Evolutionary conservation across 2,888 invertebrate species (phyloP), one percentile per base, ranked within the genome.

Genomic region (Acleris cristana): DNA sequence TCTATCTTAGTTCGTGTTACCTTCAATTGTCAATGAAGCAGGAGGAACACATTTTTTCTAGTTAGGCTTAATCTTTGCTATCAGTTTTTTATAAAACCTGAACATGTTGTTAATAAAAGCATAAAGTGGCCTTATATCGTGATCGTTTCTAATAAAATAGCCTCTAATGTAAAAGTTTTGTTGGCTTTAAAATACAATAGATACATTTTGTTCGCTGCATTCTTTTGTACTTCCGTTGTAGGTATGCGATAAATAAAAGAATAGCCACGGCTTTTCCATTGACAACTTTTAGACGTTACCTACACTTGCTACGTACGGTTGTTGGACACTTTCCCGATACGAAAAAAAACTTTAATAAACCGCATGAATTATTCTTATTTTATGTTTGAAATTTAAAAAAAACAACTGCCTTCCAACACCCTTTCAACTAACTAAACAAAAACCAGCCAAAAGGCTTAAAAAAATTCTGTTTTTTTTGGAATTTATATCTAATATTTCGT

Each of bases 191-290:
- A 40, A 40, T 14, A 48, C 57, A 67, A 53, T 52, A 62, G 66
- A 53, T 58, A 57, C 57, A 57, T 30, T 12, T 18, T 57, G 59
- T 51, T 55, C 49, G 44, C 30, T 34, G 48, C 57, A 57, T 62
- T 62, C 66, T 54, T 45, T 54, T 59, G 65, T 61, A 57, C 44
- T 67, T 62, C 57, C 62, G 57, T 48, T 56, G 52, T n/a, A 21
- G 30, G 4, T 3, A 14, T 40, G 51, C 60, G 23, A 62, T 61
- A 61, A 18, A 51, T 51, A 55, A 52, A 56, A 57, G 18, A 62
- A 61, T 45, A n/a, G 54, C 21, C n/a, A 30, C 30, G 10, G 21
- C 52, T 23, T 57, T 61, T 30, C 52, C 40, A 57, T 67, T 48
- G 62, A 57, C 48, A 53, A 57, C 62, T 67, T 53, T 44, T 23